These are phyloP conservation scores for Tridacna gigas DNA, from an alignment of 2,888 invertebrate species.

Conservation along the genomic window DNA sequence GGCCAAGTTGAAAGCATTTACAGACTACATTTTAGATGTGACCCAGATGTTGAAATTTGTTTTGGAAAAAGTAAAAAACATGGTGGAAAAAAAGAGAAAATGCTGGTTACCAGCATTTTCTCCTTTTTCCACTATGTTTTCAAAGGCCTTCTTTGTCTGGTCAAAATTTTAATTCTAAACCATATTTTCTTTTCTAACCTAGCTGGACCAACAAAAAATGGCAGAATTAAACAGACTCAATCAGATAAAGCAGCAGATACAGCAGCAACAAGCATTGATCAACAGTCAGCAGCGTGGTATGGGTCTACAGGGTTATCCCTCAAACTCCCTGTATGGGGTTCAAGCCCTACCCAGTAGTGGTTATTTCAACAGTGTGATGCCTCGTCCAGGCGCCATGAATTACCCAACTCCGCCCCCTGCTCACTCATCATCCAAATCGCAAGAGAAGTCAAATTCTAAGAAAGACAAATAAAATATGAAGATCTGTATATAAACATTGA, in stretches of 20 bases:
- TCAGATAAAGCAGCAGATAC: slow-evolving; percentile 72
- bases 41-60: too few species aligned
- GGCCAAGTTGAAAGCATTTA: too few species aligned
- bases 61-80: too few species aligned
- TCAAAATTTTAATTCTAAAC: too few species aligned
- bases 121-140: too few species aligned
- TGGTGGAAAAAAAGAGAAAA: too few species aligned
- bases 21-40: too few species aligned
- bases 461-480: background rate
- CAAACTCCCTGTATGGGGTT: slow-evolving; percentile 8
- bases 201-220: slow-evolving; percentile 70
- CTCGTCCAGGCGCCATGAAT: background rate
- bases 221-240: slow-evolving; percentile 68
- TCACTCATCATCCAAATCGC: background rate
- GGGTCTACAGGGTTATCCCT: slow-evolving; percentile 11
- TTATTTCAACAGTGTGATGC: background rate
- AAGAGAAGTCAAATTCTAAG: background rate
- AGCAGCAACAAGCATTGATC: slow-evolving; percentile 69
- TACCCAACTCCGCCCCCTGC: background rate
- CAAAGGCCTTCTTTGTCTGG: too few species aligned
- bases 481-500: too few species aligned
- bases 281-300: slow-evolving; percentile 42
- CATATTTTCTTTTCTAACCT: background rate
- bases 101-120: too few species aligned
- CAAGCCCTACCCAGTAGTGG: slow-evolving; percentile 25